Evolutionary conservation across 1,140 invertebrate species (phyloP), one percentile per base, ranked within the genome.

Genomic region (Microvelia longipes): DNA sequence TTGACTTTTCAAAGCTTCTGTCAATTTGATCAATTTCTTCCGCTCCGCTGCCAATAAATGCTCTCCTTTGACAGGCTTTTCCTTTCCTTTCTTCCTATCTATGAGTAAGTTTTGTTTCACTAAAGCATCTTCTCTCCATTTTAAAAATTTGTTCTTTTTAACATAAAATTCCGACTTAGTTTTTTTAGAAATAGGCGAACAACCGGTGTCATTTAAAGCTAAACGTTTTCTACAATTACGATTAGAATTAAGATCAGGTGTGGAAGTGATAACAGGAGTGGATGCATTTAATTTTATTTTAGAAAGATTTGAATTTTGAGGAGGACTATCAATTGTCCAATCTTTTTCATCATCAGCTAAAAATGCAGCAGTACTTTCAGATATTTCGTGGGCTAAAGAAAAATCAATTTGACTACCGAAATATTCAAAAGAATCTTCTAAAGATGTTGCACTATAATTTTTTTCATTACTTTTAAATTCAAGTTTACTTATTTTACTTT

Each of bases 341-440:
- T 50, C 35, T 5, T 50, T 11, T 13, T 64, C 62, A 64, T 64
- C 62, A 25, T 64, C 62, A 5, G 62, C 62, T 14, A 64, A 25
- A 25, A 64, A 64, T 13, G 62, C 62, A 64, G 62, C 62, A 5
- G 62, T 64, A 25, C 62, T 64, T 64, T 64, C 62, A 24, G 62
- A 64, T 64, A 64, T 64, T 25, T 64, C 62, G 25, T 64, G 62
- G 25, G 25, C 62, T 5, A 64, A 15, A 15, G 62, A 64, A 25
- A 15, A 24, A 64, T 64, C 62, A 64, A 64, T 24, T 64, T 64
- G 62, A 64, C 62, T 64, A 24, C 62, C 62, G 25, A 64, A 64
- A 26, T 64, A 64, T 64, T 64, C 62, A 64, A 64, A 64, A 2
- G 62, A 64, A 26, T 64, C 24, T 64, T 64, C 62, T 14, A 64